Conservation (phyloP, 2,113 vertebrate genomes). For the Vombatus ursinus region DNA sequence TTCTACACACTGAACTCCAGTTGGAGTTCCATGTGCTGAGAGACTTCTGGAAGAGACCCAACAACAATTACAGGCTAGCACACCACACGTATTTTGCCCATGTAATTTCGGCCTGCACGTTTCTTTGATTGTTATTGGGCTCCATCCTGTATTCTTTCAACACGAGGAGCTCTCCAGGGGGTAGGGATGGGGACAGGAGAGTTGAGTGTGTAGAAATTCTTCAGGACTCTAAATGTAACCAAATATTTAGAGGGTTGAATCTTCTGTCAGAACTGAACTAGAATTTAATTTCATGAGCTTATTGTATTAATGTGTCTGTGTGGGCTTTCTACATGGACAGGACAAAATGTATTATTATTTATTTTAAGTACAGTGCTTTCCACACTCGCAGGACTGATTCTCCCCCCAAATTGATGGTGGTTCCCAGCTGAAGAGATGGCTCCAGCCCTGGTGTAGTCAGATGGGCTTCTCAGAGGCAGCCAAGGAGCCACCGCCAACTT, state of each 20-base stretch:
- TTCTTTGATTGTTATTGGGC: constrained; percentile 45
- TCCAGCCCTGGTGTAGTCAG: constrained; percentile 18
- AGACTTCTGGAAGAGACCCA: constrained; percentile 72
- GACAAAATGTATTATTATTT: constrained; percentile 34
- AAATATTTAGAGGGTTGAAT: not conserved
- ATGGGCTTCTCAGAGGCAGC: constrained; percentile 61
- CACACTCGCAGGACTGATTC: constrained; percentile 2
- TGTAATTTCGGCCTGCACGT: constrained; percentile 59
- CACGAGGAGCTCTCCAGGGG: constrained; percentile 49
- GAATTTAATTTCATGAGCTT: constrained; percentile 33
- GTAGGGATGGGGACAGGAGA: constrained; percentile 10
- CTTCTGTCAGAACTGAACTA: constrained; percentile 29
- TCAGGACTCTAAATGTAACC: not conserved
- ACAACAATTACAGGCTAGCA: constrained; percentile 45
- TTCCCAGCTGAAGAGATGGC: constrained; percentile 32
- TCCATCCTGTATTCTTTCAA: constrained; percentile 56
- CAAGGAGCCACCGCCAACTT: constrained; percentile 16
- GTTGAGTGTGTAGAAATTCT: constrained; percentile 41
- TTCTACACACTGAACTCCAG: constrained; percentile 54
- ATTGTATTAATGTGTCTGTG: constrained; percentile 50
- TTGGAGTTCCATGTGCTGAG: constrained; percentile 61
- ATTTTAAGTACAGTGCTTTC: constrained; percentile 56
- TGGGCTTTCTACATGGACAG: constrained; percentile 48
- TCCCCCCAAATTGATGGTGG: constrained; percentile 7
- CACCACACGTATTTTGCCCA: constrained; percentile 45